Base-by-base conservation (phyloP, 1,140 invertebrate genomes). In the Megalopta genalis region DNA sequence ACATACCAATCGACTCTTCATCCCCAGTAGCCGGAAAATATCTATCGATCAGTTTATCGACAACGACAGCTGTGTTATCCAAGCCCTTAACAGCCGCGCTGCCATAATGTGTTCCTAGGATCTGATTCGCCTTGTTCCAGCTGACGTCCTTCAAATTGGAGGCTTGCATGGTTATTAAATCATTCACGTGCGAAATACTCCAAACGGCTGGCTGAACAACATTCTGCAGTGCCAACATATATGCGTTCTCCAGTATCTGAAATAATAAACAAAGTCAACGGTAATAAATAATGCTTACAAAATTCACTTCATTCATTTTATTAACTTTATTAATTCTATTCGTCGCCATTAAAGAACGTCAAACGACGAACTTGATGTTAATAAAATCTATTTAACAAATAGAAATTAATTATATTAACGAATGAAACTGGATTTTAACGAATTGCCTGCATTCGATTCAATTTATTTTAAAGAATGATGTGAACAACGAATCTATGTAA, bases 111-210 rank as follows among this genome's bases (percentile, higher is more conserved):
- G 95, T 95, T 23, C 94, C 94, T 66, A 96, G 91, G 25, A 96
- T 93, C 75, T 95, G 93, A 89, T 96, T 96, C 7, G 95, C 95
- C 86, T 95, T 96, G 66, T 94, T 94, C 95, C 95, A 96, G 57
- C 95, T 95, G 2, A 95, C 89, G 82, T 95, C 94, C 90, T 95
- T 95, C 5, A 96, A 90, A 0, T 94, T 95, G 6, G 93, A 89
- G 0, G 95, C 95, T 79, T 95, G 95, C 63, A 93, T 91, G 60
- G 94, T 54, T 18, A 92, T 88, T 10, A 90, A 23, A 18, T 90
- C 85, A 46, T 92, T 92, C 7, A 87, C 88, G 46, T 88, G 80
- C 0, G 87, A 84, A 68, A 92, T 89, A 23, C 64, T 88, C 18
- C 78, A 87, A 18, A 90, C 84, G n/a, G 90, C 90, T 90, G 27